Conservation (phyloP, 2,113 vertebrate genomes). For the Forbesichthys agassizii region DNA sequence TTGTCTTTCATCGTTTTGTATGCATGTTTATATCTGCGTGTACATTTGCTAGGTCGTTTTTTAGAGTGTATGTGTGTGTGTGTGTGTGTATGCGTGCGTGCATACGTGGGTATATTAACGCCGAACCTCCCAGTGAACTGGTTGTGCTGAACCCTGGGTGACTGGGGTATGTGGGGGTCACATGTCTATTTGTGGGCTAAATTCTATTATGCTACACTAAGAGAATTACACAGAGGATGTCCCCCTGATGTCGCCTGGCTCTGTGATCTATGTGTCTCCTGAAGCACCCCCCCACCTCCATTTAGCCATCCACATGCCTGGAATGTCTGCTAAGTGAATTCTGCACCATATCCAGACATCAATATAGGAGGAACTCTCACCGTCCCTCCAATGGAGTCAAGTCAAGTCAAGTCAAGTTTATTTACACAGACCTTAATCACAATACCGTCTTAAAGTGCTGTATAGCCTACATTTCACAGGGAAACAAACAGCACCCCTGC, state of each 20-base stretch:
- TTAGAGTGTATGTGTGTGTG: conserved; percentile 43
- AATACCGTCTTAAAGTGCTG: too few species aligned
- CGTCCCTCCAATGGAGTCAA: conserved; percentile 74
- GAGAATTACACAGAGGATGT: conserved; percentile 77
- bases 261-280: conserved; percentile 62
- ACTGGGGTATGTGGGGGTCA: conserved; percentile 72
- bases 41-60: conserved; percentile 24
- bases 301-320: conserved; percentile 64
- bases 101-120: neutral
- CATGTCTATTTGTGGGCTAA: conserved; percentile 73
- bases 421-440: too few species aligned
- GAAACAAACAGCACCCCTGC: too few species aligned
- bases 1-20: neutral
- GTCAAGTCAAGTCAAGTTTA: too few species aligned
- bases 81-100: conserved; percentile 20
- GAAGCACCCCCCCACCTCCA: conserved; percentile 28
- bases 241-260: conserved; percentile 64
- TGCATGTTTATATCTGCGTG: neutral
- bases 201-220: conserved; percentile 74
- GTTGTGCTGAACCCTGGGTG: conserved; percentile 69
- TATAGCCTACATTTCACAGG: too few species aligned
- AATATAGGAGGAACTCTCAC: conserved; percentile 17
- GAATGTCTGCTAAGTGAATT: conserved; percentile 70
- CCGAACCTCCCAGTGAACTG: conserved; percentile 57
- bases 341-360: conserved; percentile 48